Evolutionary conservation across 2,797 vertebrate genomes (phyloP), one percentile per base, ranked within the genome.

Genomic region (Pseudomugil gertrudae): DNA sequence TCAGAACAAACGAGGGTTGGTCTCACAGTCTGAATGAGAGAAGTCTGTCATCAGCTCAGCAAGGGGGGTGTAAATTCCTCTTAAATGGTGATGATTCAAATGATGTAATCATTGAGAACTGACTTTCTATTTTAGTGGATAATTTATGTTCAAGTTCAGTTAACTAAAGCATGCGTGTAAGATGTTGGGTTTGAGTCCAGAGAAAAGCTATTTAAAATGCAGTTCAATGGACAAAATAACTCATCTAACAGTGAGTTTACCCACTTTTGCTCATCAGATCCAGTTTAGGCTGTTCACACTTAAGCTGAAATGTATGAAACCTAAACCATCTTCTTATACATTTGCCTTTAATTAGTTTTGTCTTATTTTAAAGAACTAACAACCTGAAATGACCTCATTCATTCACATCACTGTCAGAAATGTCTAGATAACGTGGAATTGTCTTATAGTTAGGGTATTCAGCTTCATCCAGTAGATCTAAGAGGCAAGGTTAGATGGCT

Each of bases 161-260:
- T 35, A 45, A 77, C 56, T 61, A 26, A 69, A 53, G 78, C 26
- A n/a, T 43, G 65, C 43, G 26, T 50, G 35, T 43, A 62, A 53
- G 59, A 68, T 80, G 52, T 67, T 73, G 73, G 21, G 52, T 58
- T 62, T 79, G 36, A 70, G 29, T 60, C 68, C 56, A 35, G 9
- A 63, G 62, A 75, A 77, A 75, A 13, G 71, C 60, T 68, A 61
- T 74, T 83, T 82, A 70, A 40, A 21, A 72, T 77, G 60, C 67
- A 19, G 26, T 50, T 63, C 0, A 5, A 50, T 19, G 40, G 38
- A 45, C 38, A 15, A 59, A 23, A 57, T 9, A 33, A 67, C 32
- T 32, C 27, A 43, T 7, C 51, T 14, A 38, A 11, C 36, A 38
- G 15, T 13, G 36, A 38, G 3, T 15, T 36, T 11, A 11, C 3